Percentiles rank a stretch among this genome's conserved stretches.
Conservation (phyloP, 2,888 invertebrate species). For the Megalurothrips usitatus region DNA sequence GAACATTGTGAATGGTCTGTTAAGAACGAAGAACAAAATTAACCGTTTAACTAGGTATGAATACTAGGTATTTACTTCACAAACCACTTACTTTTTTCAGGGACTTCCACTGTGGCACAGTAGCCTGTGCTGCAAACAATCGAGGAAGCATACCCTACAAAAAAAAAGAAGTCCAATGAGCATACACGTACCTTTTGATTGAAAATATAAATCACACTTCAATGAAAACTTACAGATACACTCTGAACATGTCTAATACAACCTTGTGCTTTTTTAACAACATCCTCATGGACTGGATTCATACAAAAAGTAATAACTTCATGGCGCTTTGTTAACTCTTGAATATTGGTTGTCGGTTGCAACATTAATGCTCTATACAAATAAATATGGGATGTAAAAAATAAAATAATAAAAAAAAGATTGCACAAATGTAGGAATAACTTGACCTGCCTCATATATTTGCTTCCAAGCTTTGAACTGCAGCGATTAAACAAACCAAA, state of each 20-base stretch:
- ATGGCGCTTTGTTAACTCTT: constrained; percentile 58
- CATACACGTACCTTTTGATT: constrained; percentile 31
- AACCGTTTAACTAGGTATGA: too few species aligned
- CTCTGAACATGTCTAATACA: constrained; percentile 59
- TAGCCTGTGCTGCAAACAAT: constrained; percentile 60
- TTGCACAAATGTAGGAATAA: constrained; percentile 12
- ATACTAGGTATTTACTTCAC: not conserved
- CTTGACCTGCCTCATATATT: constrained; percentile 55
- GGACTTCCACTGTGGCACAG: constrained; percentile 63
- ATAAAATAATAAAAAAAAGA: constrained; percentile 14
- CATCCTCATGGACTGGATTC: constrained; percentile 56
- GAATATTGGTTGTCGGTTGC: constrained; percentile 63
- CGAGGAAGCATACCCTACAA: constrained; percentile 57
- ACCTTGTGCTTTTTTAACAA: constrained; percentile 58
- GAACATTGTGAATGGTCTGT: constrained; percentile 64
- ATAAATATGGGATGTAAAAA: constrained; percentile 30
- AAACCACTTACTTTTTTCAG: constrained; percentile 58
- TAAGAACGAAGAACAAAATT: constrained; percentile 38
- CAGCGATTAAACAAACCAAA: constrained; percentile 68
- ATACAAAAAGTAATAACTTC: constrained; percentile 66
- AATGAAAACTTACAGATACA: constrained; percentile 51
- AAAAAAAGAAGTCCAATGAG: too few species aligned
- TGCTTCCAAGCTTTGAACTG: constrained; percentile 63
- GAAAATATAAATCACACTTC: not conserved
- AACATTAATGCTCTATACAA: constrained; percentile 59